phyloP scores from a whole-genome alignment of 2,113 vertebrate species.

The Scophthalmus maximus region DNA sequence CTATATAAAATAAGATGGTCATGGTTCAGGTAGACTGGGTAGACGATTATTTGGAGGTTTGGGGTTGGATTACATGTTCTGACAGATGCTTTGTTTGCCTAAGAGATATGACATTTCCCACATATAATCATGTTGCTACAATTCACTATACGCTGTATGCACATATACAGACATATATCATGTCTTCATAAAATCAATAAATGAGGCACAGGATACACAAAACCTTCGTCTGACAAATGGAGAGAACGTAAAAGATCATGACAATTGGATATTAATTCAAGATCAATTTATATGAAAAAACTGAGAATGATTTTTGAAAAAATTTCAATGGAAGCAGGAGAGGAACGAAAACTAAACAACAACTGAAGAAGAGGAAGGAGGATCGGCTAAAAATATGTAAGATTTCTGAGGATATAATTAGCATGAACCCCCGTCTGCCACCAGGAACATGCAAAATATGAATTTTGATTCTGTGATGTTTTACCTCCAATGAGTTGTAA shows the following conservation, averaged over 20 bases:
- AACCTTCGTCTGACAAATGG: too few species aligned
- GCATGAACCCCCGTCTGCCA: background rate
- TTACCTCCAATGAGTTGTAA: too few species aligned
- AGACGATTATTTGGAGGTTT: background rate
- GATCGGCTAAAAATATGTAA: background rate
- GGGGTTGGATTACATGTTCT: too few species aligned
- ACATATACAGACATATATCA: background rate
- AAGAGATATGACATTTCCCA: too few species aligned
- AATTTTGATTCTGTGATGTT: too few species aligned
- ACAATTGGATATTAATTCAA: background rate
- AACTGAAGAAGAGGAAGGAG: background rate
- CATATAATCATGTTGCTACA: too few species aligned
- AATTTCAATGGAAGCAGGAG: conserved; percentile 15
- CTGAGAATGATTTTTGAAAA: background rate
- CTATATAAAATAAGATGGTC: too few species aligned
- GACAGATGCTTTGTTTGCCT: too few species aligned
- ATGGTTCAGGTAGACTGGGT: too few species aligned
- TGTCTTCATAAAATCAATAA: background rate
- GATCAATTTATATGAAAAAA: background rate
- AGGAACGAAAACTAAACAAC: conserved; percentile 12
- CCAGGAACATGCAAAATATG: background rate
- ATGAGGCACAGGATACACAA: background rate
- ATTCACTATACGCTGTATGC: background rate
- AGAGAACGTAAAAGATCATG: too few species aligned
- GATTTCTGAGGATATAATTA: background rate